Evolutionary conservation across 2,888 invertebrate genomes (phyloP).

Genomic region (Nemotelus pantherinus): DNA sequence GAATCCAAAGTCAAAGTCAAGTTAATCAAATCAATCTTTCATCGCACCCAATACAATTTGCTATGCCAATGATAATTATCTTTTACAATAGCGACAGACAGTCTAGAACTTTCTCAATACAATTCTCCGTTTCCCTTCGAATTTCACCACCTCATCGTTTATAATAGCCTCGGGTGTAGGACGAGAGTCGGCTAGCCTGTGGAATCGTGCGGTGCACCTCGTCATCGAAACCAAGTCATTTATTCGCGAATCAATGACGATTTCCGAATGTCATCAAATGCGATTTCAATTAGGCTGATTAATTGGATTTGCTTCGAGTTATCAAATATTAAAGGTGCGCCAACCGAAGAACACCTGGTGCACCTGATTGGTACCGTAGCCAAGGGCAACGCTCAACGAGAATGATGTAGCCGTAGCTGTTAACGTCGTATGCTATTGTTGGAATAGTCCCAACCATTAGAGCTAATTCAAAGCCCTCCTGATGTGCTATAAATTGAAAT

Average conservation of each 20-base stretch:
- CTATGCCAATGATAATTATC: background rate
- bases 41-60: background rate
- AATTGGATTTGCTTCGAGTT: constrained; percentile 44
- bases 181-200: no score
- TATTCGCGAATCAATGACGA: constrained; percentile 8
- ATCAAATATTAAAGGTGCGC: constrained; percentile 49
- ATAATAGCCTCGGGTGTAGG: background rate
- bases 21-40: constrained; percentile 7
- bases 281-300: constrained; percentile 43
- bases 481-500: no score
- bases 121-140: background rate
- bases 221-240: constrained; percentile 6
- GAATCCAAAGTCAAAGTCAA: background rate
- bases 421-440: no score
- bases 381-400: no score
- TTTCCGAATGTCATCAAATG: constrained; percentile 41
- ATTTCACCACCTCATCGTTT: constrained; percentile 3
- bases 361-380: constrained; percentile 24
- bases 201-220: no score
- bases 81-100: background rate
- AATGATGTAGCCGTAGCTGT: no score
- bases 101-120: background rate
- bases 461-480: no score
- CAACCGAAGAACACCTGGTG: constrained; percentile 44
- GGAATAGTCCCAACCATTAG: no score